A percentile compares a stretch with the other conserved stretches of the same genome.
Conservation (phyloP, 2,113 vertebrate species). For the Saccopteryx bilineata region DNA sequence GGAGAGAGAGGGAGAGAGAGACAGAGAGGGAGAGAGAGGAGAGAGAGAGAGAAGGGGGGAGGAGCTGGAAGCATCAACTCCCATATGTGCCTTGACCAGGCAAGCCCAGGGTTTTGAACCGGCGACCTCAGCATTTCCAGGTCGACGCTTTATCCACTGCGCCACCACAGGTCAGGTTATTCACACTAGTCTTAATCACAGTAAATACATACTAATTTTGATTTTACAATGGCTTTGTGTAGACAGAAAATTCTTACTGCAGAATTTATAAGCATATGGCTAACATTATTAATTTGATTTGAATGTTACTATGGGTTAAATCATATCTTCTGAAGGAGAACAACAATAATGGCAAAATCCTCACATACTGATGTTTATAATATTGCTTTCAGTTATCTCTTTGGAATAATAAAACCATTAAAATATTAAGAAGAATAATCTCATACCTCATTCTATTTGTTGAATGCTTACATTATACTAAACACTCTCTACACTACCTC, state of each 20-base stretch:
- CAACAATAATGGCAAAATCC: not conserved
- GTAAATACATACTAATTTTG: not conserved
- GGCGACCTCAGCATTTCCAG: no score
- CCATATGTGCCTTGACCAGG: no score
- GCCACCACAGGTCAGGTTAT: no score
- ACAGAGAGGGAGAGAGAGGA: no score
- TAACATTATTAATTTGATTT: constrained; percentile 24
- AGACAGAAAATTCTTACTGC: not conserved
- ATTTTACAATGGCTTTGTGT: not conserved
- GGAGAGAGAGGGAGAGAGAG: no score
- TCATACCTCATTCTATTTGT: not conserved
- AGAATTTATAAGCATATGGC: not conserved
- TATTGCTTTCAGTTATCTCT: not conserved
- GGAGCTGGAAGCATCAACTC: no score
- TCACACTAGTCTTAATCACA: not conserved
- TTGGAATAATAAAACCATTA: constrained; percentile 28
- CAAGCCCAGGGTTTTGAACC: no score
- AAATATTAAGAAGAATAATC: constrained; percentile 16
- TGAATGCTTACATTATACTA: not conserved
- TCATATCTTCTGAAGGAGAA: constrained; percentile 25
- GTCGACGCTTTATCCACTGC: no score
- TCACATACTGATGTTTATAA: not conserved
- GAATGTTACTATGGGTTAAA: constrained; percentile 19
- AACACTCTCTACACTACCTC: not conserved
- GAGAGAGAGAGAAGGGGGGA: no score